Percentiles rank a stretch among this genome's conserved stretches.
These are phyloP conservation scores for Ctenochaetus hawaiiensis DNA, from an alignment of 2,797 vertebrate species.

Conservation along the genomic window DNA sequence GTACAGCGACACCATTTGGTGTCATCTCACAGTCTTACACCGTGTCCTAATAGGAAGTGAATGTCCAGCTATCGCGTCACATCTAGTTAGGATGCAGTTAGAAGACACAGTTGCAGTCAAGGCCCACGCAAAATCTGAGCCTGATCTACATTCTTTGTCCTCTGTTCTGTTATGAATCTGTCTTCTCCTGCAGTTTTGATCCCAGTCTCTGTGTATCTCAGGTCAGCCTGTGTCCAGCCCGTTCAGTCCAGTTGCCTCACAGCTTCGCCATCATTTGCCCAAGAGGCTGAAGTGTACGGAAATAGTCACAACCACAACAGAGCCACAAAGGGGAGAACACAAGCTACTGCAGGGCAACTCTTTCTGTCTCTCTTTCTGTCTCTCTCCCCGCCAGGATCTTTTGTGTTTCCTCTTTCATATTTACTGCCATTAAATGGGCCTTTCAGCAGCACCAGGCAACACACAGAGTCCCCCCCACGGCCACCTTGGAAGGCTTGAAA, in stretches of 20 bases:
- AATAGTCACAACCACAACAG: conserved; percentile 77
- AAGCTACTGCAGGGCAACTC: conserved; percentile 69
- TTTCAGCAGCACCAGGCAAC: conserved; percentile 59
- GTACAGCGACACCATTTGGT: conserved; percentile 1
- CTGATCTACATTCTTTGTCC: background rate
- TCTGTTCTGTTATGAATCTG: conserved; percentile 13
- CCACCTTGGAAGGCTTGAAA: conserved; percentile 52
- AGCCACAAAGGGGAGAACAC: conserved; percentile 66
- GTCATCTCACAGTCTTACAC: background rate
- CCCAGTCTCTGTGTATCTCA: conserved; percentile 4
- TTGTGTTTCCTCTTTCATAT: conserved; percentile 56
- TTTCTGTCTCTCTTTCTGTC: conserved; percentile 4
- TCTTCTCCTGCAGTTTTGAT: conserved; percentile 1
- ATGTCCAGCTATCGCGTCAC: no score
- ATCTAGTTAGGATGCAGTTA: no score
- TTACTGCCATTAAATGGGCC: conserved; percentile 58
- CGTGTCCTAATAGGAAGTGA: no score
- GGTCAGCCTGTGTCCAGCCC: conserved; percentile 4
- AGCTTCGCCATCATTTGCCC: conserved; percentile 54
- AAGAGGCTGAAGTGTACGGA: conserved; percentile 60
- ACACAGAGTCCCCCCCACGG: conserved; percentile 45
- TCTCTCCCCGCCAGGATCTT: conserved; percentile 30
- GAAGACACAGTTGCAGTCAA: conserved; percentile 10
- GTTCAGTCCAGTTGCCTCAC: conserved; percentile 41
- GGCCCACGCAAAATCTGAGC: background rate